Evolutionary conservation across 2,888 invertebrate genomes (phyloP), one percentile per base, ranked within the genome.

Genomic region (Agrotis exclamationis): DNA sequence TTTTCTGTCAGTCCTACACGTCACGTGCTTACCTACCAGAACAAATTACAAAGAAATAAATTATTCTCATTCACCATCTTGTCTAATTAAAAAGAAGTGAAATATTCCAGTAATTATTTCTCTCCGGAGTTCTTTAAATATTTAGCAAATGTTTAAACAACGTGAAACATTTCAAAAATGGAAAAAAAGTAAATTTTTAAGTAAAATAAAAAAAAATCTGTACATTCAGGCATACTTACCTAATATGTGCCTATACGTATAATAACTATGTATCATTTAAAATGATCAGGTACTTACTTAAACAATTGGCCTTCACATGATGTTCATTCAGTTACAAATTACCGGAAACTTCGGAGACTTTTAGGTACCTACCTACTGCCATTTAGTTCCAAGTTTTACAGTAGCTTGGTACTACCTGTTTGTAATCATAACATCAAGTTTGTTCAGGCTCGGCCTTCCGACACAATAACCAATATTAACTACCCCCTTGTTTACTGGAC

Each of bases 401-500:
- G 39, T 33, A 20, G 11, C 39, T 5, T 24, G 18, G 16, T 20
- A 28, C 28, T 48, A 60, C 22, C 28, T 48, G 28, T 57, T 63
- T 51, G 51, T 57, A 50, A 63, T 66, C 60, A 63, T 56, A 76
- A 68, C 79, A 82, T 85, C 67, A 59, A 85, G 70, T 70, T 79
- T 60, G 58, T 64, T 70, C 56, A 70, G 80, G 64, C 51, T 58
- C 65, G 53, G 47, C 60, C 65, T 66, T 70, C 65, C 48, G 50
- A 39, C 54, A 57, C 28, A 63, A 68, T 70, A 66, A 76, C 77
- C 66, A 63, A 72, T 64, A 80, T 67, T 69, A 69, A 63, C 54
- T 72, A 53, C 13, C n/a, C 51, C 59, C 9, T 59, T 66, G 67
- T 69, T 64, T 60, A 54, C 68, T 63, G 63, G 53, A 47, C 62